Evolutionary conservation across 1,140 invertebrate species (phyloP).

Genomic region (Stegodyphus mimosarum): DNA sequence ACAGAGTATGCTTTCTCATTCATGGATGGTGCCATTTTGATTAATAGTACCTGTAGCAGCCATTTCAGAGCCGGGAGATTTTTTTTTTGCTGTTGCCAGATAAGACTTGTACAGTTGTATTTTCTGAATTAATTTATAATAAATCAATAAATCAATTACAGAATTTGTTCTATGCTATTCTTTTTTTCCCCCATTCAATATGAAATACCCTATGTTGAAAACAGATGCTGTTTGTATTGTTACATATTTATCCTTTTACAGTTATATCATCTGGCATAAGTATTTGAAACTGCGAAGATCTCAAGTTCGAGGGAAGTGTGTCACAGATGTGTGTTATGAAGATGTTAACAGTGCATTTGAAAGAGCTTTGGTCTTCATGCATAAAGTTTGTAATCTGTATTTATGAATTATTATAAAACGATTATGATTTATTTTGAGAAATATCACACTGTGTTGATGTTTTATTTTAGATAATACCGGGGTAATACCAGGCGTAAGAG

Average conservation of each 20-base stretch:
- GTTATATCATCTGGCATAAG: constrained; percentile 98
- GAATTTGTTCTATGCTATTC: no score
- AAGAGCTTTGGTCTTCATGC: constrained; percentile 96
- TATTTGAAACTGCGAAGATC: constrained; percentile 87
- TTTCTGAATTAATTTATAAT: no score
- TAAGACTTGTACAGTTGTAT: no score
- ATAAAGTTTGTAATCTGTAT: constrained; percentile 76
- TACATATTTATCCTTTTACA: constrained; percentile 67
- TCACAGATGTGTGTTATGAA: constrained; percentile 88
- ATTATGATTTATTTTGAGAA: background rate
- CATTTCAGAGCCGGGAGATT: no score
- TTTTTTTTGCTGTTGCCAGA: no score
- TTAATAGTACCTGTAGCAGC: no score
- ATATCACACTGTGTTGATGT: background rate
- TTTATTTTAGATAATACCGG: background rate
- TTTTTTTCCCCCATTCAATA: no score
- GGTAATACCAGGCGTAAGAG: no score
- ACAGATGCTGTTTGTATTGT: background rate
- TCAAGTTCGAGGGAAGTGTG: constrained; percentile 84
- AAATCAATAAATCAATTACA: no score
- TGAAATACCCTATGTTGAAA: no score
- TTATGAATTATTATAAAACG: background rate
- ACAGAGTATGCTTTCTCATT: no score
- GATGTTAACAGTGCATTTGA: constrained; percentile 97
- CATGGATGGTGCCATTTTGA: no score